Percentiles rank a stretch among this genome's conserved stretches.
phyloP scores from a whole-genome alignment of 2,113 vertebrate genomes.

The Triplophysa siluroides region DNA sequence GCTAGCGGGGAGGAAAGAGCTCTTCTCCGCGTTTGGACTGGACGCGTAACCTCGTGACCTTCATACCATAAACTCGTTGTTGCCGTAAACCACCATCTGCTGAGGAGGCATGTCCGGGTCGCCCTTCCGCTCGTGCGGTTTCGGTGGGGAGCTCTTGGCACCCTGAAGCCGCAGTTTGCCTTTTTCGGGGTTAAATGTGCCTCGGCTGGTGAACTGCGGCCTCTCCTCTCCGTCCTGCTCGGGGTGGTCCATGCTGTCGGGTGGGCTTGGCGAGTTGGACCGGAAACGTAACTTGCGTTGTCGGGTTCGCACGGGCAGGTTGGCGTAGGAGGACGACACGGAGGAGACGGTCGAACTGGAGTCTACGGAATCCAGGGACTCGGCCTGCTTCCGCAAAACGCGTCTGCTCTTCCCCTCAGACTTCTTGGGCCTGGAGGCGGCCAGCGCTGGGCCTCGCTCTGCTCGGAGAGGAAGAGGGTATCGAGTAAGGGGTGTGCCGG shows the following conservation, averaged over 20 bases:
- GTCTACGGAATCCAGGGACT: slow-evolving; percentile 76
- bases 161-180: slow-evolving; percentile 91
- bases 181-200: slow-evolving; percentile 92
- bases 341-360: slow-evolving; percentile 73
- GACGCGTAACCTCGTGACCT: slow-evolving; percentile 53
- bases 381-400: slow-evolving; percentile 73
- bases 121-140: slow-evolving; percentile 76
- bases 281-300: slow-evolving; percentile 86
- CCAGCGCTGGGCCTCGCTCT: slow-evolving; percentile 80
- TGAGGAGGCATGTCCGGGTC: slow-evolving; percentile 79
- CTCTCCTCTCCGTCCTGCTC: slow-evolving; percentile 78
- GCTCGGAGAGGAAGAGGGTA: slow-evolving; percentile 18
- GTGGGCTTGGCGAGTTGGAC: slow-evolving; percentile 77
- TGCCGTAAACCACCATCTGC: slow-evolving; percentile 84
- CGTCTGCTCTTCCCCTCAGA: slow-evolving; percentile 72
- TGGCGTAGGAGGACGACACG: slow-evolving; percentile 72
- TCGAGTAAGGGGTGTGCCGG: neutral
- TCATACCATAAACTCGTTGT: slow-evolving; percentile 98
- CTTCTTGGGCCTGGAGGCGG: slow-evolving; percentile 72
- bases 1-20: slow-evolving; percentile 48
- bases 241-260: slow-evolving; percentile 49
- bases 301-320: slow-evolving; percentile 76
- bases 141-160: slow-evolving; percentile 78
- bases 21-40: slow-evolving; percentile 16
- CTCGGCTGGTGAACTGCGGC: slow-evolving; percentile 87